Conservation (phyloP, 1,140 invertebrate species). For the Sipha flava region DNA sequence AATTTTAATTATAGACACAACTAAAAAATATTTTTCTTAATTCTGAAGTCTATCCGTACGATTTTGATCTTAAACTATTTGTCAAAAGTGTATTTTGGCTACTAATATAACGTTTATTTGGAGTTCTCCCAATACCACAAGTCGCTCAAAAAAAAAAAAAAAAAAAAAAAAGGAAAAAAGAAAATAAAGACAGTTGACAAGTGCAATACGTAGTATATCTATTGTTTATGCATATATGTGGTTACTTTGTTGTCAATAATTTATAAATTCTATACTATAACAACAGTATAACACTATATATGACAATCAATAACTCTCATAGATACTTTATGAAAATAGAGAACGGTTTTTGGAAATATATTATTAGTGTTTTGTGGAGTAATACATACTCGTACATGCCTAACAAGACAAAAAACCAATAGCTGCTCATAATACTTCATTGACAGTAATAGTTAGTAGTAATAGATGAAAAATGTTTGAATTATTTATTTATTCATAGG, state of each 20-base stretch:
- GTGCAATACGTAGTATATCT: not conserved
- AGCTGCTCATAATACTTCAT: not conserved
- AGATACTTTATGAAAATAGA: too few relatives aligned
- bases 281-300: too few relatives aligned
- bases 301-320: too few relatives aligned
- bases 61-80: constrained; percentile 4
- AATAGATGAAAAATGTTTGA: not conserved
- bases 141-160: not conserved
- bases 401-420: not conserved
- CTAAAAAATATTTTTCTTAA: not conserved
- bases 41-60: not conserved
- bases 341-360: not conserved
- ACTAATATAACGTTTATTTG: constrained; percentile 13
- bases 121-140: not conserved
- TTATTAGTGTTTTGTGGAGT: not conserved
- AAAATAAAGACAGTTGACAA: not conserved
- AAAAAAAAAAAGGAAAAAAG: not conserved
- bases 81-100: constrained; percentile 17
- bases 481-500: not conserved
- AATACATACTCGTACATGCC: not conserved
- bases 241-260: not conserved
- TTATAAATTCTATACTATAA: not conserved
- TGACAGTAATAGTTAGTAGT: not conserved
- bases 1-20: not conserved
- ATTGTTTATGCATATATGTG: not conserved